Conservation (phyloP, 2,797 vertebrate genomes). For the Euthynnus affinis region DNA sequence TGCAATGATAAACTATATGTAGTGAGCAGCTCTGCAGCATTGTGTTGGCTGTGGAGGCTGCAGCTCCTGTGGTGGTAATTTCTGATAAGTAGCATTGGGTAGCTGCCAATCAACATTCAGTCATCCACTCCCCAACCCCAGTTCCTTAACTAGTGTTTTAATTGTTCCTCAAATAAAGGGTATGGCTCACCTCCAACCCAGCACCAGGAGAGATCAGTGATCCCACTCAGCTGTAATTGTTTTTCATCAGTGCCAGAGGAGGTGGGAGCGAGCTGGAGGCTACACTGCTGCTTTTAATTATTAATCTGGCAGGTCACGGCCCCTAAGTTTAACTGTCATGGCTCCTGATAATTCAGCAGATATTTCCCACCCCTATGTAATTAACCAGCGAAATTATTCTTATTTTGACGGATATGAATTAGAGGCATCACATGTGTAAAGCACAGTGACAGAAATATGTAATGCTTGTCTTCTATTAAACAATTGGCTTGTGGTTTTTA, state of each 20-base stretch:
- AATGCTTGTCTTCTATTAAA: background rate
- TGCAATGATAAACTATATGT: background rate
- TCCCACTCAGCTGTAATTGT: conserved; percentile 76
- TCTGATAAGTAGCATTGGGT: conserved; percentile 54
- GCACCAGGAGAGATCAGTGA: conserved; percentile 67
- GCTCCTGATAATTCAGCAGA: conserved; percentile 34
- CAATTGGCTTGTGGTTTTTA: background rate
- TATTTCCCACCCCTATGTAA: conserved; percentile 10
- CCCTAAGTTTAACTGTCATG: conserved; percentile 29
- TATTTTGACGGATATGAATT: conserved; percentile 35
- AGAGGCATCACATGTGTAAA: conserved; percentile 17
- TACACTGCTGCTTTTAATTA: conserved; percentile 46
- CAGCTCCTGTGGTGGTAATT: conserved; percentile 40
- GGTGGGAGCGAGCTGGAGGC: conserved; percentile 37
- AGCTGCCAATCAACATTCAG: conserved; percentile 55
- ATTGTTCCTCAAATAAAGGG: conserved; percentile 73
- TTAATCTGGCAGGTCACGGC: conserved; percentile 43
- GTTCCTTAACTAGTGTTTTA: conserved; percentile 62
- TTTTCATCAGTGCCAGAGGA: conserved; percentile 57
- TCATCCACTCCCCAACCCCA: conserved; percentile 12
- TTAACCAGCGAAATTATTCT: conserved; percentile 27
- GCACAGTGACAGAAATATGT: background rate
- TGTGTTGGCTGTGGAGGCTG: background rate
- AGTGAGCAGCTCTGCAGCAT: background rate
- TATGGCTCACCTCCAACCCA: conserved; percentile 61